A percentile compares a stretch with the other conserved stretches of the same genome.
phyloP scores from a whole-genome alignment of 2,797 vertebrate genomes.

The Mastacembelus armatus region DNA sequence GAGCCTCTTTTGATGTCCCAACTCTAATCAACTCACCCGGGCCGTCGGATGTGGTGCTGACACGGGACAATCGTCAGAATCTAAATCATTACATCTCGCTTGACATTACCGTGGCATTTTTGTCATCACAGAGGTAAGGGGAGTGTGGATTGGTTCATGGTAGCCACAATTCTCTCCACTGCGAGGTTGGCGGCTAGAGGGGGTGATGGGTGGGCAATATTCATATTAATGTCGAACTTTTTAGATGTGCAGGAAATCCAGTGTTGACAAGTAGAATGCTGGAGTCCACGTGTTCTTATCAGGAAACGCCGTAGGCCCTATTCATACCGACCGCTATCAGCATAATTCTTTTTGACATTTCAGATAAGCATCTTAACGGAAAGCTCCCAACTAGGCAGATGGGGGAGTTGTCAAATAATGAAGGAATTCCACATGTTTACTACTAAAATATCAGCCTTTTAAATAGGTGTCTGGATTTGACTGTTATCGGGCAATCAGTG shows the following conservation, averaged over 20 bases:
- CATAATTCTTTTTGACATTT: constrained; percentile 87
- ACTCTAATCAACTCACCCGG: constrained; percentile 81
- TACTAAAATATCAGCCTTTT: constrained; percentile 80
- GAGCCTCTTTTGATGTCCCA: constrained; percentile 81
- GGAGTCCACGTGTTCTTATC: constrained; percentile 79
- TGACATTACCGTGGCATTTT: constrained; percentile 91
- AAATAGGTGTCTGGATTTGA: constrained; percentile 73
- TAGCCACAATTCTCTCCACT: constrained; percentile 73
- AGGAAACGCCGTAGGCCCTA: constrained; percentile 61
- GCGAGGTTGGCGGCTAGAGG: constrained; percentile 8
- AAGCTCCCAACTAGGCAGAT: constrained; percentile 67
- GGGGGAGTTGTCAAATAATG: constrained; percentile 81
- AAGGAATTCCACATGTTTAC: constrained; percentile 78
- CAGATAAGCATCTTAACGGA: constrained; percentile 81
- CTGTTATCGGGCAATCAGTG: constrained; percentile 68
- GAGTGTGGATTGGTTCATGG: constrained; percentile 77
- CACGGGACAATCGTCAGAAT: constrained; percentile 81
- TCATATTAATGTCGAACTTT: constrained; percentile 85
- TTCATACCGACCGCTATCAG: constrained; percentile 81
- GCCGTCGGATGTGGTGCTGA: constrained; percentile 73
- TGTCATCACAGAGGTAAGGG: constrained; percentile 80
- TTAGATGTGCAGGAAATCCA: constrained; percentile 71
- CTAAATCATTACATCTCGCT: constrained; percentile 86
- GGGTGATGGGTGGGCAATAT: constrained; percentile 65
- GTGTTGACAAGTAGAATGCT: constrained; percentile 52